Percentiles rank a stretch among this genome's conserved stretches.
Conservation (phyloP, 2,113 vertebrate species). For the Vidua chalybeata region DNA sequence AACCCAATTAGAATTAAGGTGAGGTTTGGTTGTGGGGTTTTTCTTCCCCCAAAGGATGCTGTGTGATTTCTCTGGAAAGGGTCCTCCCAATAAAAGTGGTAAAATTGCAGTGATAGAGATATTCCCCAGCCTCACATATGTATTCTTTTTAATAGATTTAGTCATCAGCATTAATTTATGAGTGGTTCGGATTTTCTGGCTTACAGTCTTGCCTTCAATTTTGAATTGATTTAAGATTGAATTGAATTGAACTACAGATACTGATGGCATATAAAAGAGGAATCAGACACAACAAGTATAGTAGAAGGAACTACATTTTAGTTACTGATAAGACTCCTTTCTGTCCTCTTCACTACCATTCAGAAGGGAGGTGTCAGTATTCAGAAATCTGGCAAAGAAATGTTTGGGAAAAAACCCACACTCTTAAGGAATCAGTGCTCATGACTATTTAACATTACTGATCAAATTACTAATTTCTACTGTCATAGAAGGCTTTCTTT, state of each 20-base stretch:
- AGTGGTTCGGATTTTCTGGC: neutral
- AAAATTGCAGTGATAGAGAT: neutral
- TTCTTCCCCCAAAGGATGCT: neutral
- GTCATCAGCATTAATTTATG: neutral
- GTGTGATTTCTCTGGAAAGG: neutral
- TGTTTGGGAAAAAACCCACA: neutral
- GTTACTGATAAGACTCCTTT: neutral
- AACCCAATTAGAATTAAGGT: slow-evolving; percentile 81
- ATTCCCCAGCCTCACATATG: neutral
- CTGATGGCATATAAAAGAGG: neutral
- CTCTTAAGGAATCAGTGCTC: neutral
- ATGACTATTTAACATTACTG: neutral
- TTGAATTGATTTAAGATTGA: neutral
- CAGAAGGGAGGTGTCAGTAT: neutral
- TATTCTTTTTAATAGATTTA: neutral
- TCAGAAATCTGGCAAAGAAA: neutral
- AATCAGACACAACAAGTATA: neutral
- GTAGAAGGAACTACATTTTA: neutral
- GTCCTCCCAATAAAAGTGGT: neutral
- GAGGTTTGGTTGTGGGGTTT: neutral
- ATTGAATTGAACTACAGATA: neutral
- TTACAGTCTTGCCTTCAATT: neutral
- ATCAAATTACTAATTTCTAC: neutral
- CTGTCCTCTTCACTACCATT: neutral
- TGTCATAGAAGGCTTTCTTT: neutral